Evolutionary conservation across 2,888 invertebrate species (phyloP), one percentile per base, ranked within the genome.

Genomic region (Galerucella pusilla): DNA sequence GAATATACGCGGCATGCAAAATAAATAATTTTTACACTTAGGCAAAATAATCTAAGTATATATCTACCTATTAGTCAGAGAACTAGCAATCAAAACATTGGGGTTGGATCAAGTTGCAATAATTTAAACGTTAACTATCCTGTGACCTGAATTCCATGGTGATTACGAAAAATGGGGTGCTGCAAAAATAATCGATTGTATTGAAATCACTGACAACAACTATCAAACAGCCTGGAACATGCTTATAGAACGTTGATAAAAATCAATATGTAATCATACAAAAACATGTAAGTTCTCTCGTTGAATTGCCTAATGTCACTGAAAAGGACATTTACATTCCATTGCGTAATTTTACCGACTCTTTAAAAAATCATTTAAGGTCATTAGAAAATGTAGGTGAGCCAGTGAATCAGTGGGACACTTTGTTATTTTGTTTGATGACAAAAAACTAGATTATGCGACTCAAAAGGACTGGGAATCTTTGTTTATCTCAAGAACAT

Each of bases 251-350:
- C 14, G 14, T 14, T 52, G n/a, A 14, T 52, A 1, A 52, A 14
- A 52, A 52, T n/a, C 16, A 54, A 54, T 14, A 2, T 5, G 14
- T 52, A n/a, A 52, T n/a, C n/a, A 54, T 54, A 16, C 14, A 54
- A 54, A 54, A 54, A n/a, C 54, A 54, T 7, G n/a, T 54, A n/a
- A 54, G n/a, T 54, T 54, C n/a, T 54, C 54, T 54, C 54, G 46
- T 49, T 49, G 46, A 12, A 49, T 49, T 49, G 46, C 12, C 46
- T 49, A 49, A 49, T 54, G n/a, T 7, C 54, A n/a, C 54, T 4
- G 46, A 12, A 49, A 49, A 49, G 46, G 46, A 49, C 4, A 54
- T 54, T 12, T n/a, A 54, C 16, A 7, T n/a, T 54, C 2, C n/a
- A n/a, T n/a, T 54, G 7, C 14, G 54, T n/a, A 54, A 7, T 54